Evolutionary conservation across 2,113 vertebrate species (phyloP).

Genomic region (Catharus bicknelli): DNA sequence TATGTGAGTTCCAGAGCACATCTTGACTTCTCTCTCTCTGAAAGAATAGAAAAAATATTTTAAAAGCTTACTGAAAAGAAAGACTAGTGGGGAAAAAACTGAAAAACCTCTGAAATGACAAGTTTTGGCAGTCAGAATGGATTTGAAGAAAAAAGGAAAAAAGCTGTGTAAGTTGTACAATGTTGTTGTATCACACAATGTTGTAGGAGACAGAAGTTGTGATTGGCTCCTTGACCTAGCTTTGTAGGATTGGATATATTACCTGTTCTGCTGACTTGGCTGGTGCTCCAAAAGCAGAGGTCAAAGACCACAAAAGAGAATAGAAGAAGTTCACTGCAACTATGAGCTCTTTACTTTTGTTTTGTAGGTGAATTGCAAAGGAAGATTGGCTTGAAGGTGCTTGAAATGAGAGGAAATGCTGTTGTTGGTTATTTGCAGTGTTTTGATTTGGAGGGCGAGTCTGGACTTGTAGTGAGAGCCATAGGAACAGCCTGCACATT

Average conservation of each 20-base stretch:
- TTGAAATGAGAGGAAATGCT: slow-evolving; percentile 98
- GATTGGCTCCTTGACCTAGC: background rate
- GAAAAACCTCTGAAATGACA: background rate
- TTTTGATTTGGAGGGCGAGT: slow-evolving; percentile 97
- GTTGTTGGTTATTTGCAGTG: slow-evolving; percentile 98
- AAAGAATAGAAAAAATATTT: background rate
- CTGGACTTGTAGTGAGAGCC: slow-evolving; percentile 94
- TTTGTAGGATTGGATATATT: background rate
- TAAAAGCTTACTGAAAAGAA: background rate
- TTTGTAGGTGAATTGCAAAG: slow-evolving; percentile 92
- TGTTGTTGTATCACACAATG: accelerated
- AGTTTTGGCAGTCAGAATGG: background rate
- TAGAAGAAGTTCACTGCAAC: background rate
- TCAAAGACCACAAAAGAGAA: background rate
- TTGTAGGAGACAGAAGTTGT: background rate
- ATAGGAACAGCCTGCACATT: slow-evolving; percentile 97
- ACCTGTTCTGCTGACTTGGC: background rate
- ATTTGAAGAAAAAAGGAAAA: background rate
- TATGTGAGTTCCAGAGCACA: accelerated
- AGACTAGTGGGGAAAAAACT: background rate
- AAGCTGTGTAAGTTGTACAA: background rate
- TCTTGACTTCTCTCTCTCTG: background rate
- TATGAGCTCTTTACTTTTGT: background rate
- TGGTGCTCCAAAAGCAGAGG: background rate
- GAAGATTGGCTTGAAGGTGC: slow-evolving; percentile 96